Evolutionary conservation across 1,140 invertebrate species (phyloP).

Genomic region (Agraylea sexmaculata): DNA sequence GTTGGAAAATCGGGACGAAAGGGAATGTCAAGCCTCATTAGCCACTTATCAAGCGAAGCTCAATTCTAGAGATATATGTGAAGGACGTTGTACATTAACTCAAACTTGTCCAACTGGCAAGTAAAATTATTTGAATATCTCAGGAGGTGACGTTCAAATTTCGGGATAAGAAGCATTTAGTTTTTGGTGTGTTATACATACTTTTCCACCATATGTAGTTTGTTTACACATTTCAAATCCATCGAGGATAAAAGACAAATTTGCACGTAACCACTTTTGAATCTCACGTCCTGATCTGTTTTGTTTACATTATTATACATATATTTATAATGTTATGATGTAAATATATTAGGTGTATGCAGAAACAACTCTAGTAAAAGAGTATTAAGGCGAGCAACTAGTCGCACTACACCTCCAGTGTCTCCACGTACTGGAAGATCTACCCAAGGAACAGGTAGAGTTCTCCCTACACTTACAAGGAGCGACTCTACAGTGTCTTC

Average conservation of each 20-base stretch:
- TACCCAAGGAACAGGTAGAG: slow-evolving; percentile 29
- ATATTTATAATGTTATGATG: background rate
- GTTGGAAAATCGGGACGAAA: slow-evolving; percentile 58
- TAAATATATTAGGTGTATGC: slow-evolving; percentile 34
- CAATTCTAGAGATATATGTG: slow-evolving; percentile 65
- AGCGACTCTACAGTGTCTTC: slow-evolving; percentile 45
- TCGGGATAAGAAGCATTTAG: slow-evolving; percentile 4
- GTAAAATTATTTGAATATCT: too few species aligned
- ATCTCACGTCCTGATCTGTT: background rate
- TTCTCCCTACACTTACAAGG: slow-evolving; percentile 25
- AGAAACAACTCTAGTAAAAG: slow-evolving; percentile 37
- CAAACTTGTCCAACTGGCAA: slow-evolving; percentile 68
- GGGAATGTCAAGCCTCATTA: slow-evolving; percentile 62
- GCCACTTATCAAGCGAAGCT: slow-evolving; percentile 71
- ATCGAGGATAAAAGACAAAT: background rate
- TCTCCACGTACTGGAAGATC: slow-evolving; percentile 26
- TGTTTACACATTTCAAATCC: background rate
- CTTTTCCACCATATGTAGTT: background rate
- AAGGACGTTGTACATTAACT: slow-evolving; percentile 74
- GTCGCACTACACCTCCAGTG: slow-evolving; percentile 34
- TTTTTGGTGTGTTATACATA: background rate
- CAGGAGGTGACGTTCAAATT: too few species aligned
- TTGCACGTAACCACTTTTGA: background rate
- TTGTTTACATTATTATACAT: slow-evolving; percentile 12
- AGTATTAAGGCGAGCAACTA: slow-evolving; percentile 18